Evolutionary conservation across 2,797 vertebrate species (phyloP).

Genomic region (Hoplostethus atlanticus): DNA sequence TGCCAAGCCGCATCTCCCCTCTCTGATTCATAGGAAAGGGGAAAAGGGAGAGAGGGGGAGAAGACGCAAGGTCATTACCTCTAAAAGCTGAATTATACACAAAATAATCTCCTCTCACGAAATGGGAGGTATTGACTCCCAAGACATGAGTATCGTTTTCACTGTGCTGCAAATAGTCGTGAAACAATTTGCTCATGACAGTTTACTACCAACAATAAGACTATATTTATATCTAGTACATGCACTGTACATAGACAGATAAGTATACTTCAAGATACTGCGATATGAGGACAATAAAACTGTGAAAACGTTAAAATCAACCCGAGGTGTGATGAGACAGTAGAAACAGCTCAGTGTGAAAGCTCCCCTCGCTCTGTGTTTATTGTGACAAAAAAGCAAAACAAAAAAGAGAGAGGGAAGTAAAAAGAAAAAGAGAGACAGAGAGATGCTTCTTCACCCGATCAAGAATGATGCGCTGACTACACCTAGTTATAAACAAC

Average conservation of each 20-base stretch:
- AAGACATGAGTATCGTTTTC: slow-evolving; percentile 13
- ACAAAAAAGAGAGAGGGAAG: neutral
- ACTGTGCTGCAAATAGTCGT: slow-evolving; percentile 11
- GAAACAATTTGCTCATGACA: slow-evolving; percentile 1
- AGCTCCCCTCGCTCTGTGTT: too few species aligned
- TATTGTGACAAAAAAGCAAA: neutral
- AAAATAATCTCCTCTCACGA: slow-evolving; percentile 66
- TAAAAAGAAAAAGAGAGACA: neutral
- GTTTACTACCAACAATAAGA: neutral
- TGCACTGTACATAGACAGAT: too few species aligned
- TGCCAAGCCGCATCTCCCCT: slow-evolving; percentile 74
- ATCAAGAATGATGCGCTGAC: neutral
- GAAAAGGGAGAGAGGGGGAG: slow-evolving; percentile 1
- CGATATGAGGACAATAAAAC: too few species aligned
- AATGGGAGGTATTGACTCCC: slow-evolving; percentile 58
- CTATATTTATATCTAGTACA: neutral
- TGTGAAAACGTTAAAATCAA: neutral
- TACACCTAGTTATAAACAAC: neutral
- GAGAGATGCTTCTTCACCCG: neutral
- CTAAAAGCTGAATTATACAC: slow-evolving; percentile 65
- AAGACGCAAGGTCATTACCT: slow-evolving; percentile 76
- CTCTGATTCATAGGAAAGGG: slow-evolving; percentile 63
- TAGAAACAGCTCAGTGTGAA: neutral
- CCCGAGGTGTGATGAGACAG: neutral
- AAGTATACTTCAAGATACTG: too few species aligned